Percentiles rank a stretch among this genome's conserved stretches.
phyloP scores from a whole-genome alignment of 2,113 vertebrate genomes.

The Baryphthengus martii region DNA sequence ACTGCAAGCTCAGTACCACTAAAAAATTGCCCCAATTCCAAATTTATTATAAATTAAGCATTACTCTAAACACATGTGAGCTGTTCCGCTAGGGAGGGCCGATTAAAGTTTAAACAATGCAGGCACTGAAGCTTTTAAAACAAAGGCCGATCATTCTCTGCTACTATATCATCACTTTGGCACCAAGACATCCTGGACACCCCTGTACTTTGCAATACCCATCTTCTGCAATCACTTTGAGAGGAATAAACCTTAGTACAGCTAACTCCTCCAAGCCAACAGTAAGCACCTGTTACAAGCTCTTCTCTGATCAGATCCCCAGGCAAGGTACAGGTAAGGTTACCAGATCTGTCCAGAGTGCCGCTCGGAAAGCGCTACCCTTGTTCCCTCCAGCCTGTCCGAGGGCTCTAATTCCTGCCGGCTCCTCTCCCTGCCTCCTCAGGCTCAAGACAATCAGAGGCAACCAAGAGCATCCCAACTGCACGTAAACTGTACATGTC shows the following conservation, averaged over 20 bases:
- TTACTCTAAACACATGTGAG: slow-evolving; percentile 3
- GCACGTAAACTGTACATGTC: background rate
- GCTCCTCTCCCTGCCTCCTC: background rate
- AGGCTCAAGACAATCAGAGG: background rate
- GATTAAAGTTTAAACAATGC: slow-evolving; percentile 19
- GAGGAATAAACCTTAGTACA: background rate
- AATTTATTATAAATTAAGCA: slow-evolving; percentile 19
- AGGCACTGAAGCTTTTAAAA: background rate
- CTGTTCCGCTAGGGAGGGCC: background rate
- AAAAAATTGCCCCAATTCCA: background rate
- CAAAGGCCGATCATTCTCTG: background rate
- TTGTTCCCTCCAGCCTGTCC: background rate
- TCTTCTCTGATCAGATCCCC: background rate
- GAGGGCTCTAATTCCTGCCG: background rate
- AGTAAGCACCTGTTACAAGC: background rate
- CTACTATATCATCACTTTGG: background rate
- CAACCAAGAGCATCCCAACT: background rate
- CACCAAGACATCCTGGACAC: background rate
- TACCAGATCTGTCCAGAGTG: background rate
- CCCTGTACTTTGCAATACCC: background rate
- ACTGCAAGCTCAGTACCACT: background rate
- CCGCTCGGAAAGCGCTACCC: rapidly evolving
- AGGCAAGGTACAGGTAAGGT: background rate
- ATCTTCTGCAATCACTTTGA: background rate
- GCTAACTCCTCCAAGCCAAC: background rate